A percentile compares a stretch with the other conserved stretches of the same genome.
Conservation (phyloP, 2,888 invertebrate species). For the Frankliniella fusca region DNA sequence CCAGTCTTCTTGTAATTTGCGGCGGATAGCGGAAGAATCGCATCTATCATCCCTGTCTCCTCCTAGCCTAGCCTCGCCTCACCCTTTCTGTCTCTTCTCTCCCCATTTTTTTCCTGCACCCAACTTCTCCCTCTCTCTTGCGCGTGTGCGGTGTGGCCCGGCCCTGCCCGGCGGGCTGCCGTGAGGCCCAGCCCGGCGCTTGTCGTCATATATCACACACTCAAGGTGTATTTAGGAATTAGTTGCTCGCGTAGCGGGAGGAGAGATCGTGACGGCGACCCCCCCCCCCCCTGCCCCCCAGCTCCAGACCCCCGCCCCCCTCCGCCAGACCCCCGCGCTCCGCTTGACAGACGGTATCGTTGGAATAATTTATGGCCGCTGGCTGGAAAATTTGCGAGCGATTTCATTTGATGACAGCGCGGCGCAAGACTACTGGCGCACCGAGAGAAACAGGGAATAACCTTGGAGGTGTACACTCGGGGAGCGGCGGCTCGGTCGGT, state of each 20-base stretch:
- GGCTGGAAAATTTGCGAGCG: no score
- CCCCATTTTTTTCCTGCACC: background rate
- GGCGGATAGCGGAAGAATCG: background rate
- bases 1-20: background rate
- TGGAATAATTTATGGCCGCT: no score
- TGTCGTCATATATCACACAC: conserved; percentile 10
- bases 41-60: background rate
- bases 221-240: conserved; percentile 10
- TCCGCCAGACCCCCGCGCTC: no score
- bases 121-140: background rate
- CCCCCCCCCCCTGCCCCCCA: background rate
- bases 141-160: no score
- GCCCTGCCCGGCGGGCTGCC: no score
- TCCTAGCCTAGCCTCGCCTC: no score
- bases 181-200: background rate
- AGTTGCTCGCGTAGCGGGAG: background rate
- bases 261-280: background rate
- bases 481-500: no score
- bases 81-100: background rate
- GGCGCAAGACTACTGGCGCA: no score
- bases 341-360: background rate
- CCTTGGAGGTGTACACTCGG: background rate
- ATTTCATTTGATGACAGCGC: no score
- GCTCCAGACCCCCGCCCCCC: no score
- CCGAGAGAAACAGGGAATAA: background rate